Base-by-base conservation (phyloP, 2,888 invertebrate genomes). In the Apamea crenata region DNA sequence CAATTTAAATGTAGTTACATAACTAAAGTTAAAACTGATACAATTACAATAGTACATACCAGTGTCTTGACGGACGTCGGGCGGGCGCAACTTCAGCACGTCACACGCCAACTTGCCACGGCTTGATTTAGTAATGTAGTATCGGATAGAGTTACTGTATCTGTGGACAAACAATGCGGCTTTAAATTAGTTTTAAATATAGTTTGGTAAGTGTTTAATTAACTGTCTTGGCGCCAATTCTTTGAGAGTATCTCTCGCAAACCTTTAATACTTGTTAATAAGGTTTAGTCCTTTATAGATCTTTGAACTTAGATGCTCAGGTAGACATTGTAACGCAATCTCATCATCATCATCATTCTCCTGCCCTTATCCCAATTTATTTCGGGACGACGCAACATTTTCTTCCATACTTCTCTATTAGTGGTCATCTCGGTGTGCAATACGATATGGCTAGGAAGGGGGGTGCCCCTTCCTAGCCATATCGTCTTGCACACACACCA, bases 61-160 rank as follows among this genome's bases (percentile, higher is more conserved):
- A 67, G 61, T 36, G 14, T 73, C 75, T 77, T 87, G 87, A 79
- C 18, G 79, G 72, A 78, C 67, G 67, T 77, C 53, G 32, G 53
- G 40, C 32, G 56, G 81, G 14, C 61, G 67, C 5, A 86, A 85
- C 68, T 87, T 83, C 29, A 83, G 47, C 66, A 66, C 74, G 75
- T 84, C 84, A 82, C 89, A 89, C 67, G 82, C 78, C 83, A 90
- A 80, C 85, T 74, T 90, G 81, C 44, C 83, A 16, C 80, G 82
- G 53, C 76, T 82, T 80, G 77, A 80, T 85, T 82, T 85, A 82
- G 73, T 83, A 66, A 73, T 68, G 74, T 81, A 73, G 32, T 79
- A 53, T 76, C 69, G 76, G 44, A 82, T 78, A 29, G 78, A 76
- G 69, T 74, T 61, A 68, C 68, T 81, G 56, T 75, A 36, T 70